These are phyloP conservation scores for Pipistrellus nathusii DNA, from an alignment of 2,797 vertebrate species.

Conservation along the genomic window DNA sequence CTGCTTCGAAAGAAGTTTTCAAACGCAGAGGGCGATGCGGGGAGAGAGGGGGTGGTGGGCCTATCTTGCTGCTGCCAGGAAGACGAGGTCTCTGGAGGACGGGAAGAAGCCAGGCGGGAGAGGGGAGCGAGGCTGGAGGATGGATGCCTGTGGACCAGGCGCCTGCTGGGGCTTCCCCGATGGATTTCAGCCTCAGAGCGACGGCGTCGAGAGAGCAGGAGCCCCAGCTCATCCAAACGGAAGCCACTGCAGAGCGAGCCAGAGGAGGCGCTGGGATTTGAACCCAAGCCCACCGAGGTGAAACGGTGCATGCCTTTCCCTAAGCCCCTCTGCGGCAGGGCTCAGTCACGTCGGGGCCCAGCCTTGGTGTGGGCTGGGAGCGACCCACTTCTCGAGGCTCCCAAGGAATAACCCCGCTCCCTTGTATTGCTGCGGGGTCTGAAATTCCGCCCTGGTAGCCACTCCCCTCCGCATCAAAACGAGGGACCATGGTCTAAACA, in stretches of 20 bases:
- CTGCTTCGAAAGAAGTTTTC: constrained; percentile 87
- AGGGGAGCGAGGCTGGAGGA: background rate
- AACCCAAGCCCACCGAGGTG: rapidly evolving
- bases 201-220: background rate
- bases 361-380: background rate
- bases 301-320: background rate
- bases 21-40: constrained; percentile 78
- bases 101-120: background rate
- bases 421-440: background rate
- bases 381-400: background rate
- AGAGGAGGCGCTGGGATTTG: background rate
- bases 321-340: background rate
- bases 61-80: background rate
- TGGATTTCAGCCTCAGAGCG: background rate
- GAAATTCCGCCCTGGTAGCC: no score
- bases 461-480: no score
- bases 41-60: background rate
- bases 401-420: background rate
- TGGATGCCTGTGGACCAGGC: background rate
- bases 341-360: background rate
- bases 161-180: background rate
- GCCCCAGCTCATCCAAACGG: background rate
- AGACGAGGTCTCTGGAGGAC: background rate
- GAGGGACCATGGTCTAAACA: rapidly evolving
- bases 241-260: background rate